Base-by-base conservation (phyloP, 2,888 invertebrate genomes). In the Limnephilus marmoratus region DNA sequence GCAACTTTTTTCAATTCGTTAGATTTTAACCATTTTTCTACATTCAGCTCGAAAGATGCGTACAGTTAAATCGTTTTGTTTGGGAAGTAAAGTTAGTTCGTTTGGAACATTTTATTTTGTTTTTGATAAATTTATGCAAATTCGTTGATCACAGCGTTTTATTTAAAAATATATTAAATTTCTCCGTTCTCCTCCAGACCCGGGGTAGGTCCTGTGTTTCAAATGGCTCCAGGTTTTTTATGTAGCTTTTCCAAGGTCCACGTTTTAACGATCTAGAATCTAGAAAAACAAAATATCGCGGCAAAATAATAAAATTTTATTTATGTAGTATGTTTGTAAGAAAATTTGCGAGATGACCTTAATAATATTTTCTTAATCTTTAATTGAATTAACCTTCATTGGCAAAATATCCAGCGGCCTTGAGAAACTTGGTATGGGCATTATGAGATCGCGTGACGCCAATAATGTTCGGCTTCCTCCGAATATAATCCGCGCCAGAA, bases 331-430 rank as follows among this genome's bases (percentile, higher is more conserved):
- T 18, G 18, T 53, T 53, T 0, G 53, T 18, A 53, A 53, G 68
- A 68, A 68, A 68, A 68, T 68, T 68, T n/a, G 68, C 9, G 24
- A 68, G 53, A 5, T 68, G 68, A 68, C 24, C 68, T 68, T n/a
- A n/a, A n/a, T 24, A 68, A 68, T 68, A 68, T 15, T 34, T 24
- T 31, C 83, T 37, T 83, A 83, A 37, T 34, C 5, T 45, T 41
- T 85, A 49, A 85, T 85, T 45, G 29, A 49, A 41, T 86, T 86
- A 86, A 13, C 45, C 86, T 49, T 86, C 86, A 29, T 86, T n/a
- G 45, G n/a, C 49, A 29, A 86, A 41, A 86, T 45, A 29, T 45
- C 29, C n/a, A 45, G 29, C 49, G n/a, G 45, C 86, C 86, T 86
- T 45, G 86, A 31, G n/a, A n/a, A 45, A 86, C 29, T 45, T 85